phyloP scores from a whole-genome alignment of 2,888 invertebrate genomes.

The Encarsia formosa region DNA sequence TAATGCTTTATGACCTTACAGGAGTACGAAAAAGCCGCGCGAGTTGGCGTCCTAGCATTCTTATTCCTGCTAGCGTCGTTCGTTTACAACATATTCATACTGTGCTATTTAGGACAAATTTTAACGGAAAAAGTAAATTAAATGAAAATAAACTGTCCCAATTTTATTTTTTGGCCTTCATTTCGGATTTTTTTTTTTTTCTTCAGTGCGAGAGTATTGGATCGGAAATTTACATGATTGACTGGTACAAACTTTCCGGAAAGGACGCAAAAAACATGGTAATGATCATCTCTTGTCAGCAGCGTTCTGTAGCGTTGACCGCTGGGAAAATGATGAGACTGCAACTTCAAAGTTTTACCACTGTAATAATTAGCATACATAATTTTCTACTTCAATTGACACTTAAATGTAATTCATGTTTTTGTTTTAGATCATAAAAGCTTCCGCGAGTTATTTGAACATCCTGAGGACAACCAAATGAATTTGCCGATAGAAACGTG shows the following conservation, averaged over 20 bases:
- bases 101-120: conserved; percentile 23
- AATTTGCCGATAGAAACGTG: no score
- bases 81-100: conserved; percentile 22
- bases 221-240: conserved; percentile 30
- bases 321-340: conserved; percentile 36
- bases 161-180: not conserved
- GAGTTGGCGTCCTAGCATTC: not conserved
- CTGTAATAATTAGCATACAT: conserved; percentile 29
- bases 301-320: conserved; percentile 31
- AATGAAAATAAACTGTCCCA: not conserved
- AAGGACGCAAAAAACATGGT: conserved; percentile 29
- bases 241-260: conserved; percentile 35
- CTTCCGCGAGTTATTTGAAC: conserved; percentile 22
- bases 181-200: no score
- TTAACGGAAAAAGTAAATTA: conserved; percentile 15
- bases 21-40: conserved; percentile 11
- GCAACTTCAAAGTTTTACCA: conserved; percentile 35
- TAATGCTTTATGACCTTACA: no score
- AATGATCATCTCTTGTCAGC: conserved; percentile 31
- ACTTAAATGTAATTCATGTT: not conserved
- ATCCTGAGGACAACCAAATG: conserved; percentile 16
- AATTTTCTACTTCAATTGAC: not conserved
- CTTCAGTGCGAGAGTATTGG: conserved; percentile 35
- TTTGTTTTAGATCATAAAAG: conserved; percentile 19
- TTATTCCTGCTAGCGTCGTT: conserved; percentile 10